A percentile compares a stretch with the other conserved stretches of the same genome.
Conservation (phyloP, 1,140 invertebrate species). For the Drosophila miranda region DNA sequence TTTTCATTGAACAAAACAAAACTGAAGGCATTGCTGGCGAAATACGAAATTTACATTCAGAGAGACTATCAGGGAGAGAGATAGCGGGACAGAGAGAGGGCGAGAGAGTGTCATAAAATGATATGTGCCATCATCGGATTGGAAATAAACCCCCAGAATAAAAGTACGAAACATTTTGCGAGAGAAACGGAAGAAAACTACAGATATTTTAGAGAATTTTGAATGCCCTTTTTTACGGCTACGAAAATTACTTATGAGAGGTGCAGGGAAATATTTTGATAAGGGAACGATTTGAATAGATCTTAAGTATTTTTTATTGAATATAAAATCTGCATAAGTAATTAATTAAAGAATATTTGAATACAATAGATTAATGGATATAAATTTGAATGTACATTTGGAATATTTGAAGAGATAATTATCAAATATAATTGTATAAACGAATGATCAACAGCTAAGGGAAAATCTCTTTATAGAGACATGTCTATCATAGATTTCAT, state of each 20-base stretch:
- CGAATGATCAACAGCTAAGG: too few relatives aligned
- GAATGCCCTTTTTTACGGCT: slow-evolving; percentile 43
- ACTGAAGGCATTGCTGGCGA: slow-evolving; percentile 36
- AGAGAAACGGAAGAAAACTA: slow-evolving; percentile 12
- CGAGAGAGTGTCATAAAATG: slow-evolving; percentile 23
- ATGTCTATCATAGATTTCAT: neutral
- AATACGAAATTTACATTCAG: slow-evolving; percentile 38
- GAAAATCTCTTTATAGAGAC: neutral
- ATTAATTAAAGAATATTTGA: too few relatives aligned
- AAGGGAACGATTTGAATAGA: neutral
- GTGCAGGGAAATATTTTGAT: too few relatives aligned
- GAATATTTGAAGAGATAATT: too few relatives aligned
- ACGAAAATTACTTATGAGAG: neutral
- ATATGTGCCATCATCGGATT: slow-evolving; percentile 56
- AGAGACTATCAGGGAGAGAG: neutral
- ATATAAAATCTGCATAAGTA: too few relatives aligned
- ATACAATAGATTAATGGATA: too few relatives aligned
- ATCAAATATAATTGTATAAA: too few relatives aligned
- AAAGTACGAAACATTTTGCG: slow-evolving; percentile 4
- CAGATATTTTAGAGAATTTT: neutral
- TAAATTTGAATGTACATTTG: too few relatives aligned
- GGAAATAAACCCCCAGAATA: slow-evolving; percentile 44
- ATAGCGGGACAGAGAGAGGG: neutral
- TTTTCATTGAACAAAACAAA: slow-evolving; percentile 65
- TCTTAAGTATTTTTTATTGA: too few relatives aligned